Base-by-base conservation (phyloP, 92 coral and sea anemone species). In the Actinostola sp. region DNA sequence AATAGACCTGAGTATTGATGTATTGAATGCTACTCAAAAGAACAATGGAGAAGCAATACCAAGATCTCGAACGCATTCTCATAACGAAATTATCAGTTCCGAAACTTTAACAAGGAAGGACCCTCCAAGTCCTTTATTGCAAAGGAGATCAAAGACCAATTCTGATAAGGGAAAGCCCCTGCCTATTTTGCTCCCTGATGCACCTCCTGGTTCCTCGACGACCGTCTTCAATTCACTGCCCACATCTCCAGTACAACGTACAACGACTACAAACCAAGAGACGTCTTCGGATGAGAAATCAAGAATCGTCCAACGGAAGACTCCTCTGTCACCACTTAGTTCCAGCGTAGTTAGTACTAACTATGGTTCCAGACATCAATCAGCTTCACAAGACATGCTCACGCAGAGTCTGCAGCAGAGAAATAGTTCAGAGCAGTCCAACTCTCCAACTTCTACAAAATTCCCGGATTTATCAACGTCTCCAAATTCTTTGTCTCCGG, bases 71-170 rank as follows among this genome's bases (percentile, higher is more conserved):
- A 46, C 3, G 53, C 23, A 46, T n/a, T 46, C 53, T 19, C 3
- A 6, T 2, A 53, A 25, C 29, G 27, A 20, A 20, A 57, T 11
- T 12, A 20, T 21, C 2, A 7, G 10, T 6, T 12, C 19, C 10
- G 63, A 17, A 57, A 15, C n/a, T 11, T 36, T 11, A 11, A 4
- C n/a, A 27, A 26, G 10, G 28, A 30, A 57, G 36, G 27, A 14
- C 32, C 27, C 15, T 27, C 63, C 27, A 3, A 57, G 63, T 57
- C 63, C 63, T 28, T 30, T 57, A 53, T 16, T 27, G 36, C 36
- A 57, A 17, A 57, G 63, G 13, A 57, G 63, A 30, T 27, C 63
- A 53, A 57, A 54, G 11, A 19, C 3, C 27, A 4, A 4, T 36
- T 4, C 42, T 36, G n/a, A n/a, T n/a, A n/a, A n/a, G n/a, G n/a